Evolutionary conservation across 92 coral and sea anemone species (phyloP).

Genomic region (Paramuricea clavata): DNA sequence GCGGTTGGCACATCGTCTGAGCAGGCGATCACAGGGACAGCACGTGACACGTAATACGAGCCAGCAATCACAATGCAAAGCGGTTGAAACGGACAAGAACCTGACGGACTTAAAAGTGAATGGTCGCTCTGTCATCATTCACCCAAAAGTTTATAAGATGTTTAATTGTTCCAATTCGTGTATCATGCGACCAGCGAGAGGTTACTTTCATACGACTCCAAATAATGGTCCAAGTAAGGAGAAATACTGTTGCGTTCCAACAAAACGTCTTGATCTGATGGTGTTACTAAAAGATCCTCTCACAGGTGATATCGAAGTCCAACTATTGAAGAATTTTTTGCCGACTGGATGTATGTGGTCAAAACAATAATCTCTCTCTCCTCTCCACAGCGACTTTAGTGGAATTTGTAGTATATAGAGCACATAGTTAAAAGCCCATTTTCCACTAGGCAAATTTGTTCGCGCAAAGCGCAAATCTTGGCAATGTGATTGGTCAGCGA

Average conservation of each 20-base stretch:
- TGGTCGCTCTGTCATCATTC: neutral
- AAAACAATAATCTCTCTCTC: neutral
- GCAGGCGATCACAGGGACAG: neutral
- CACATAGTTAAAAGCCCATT: too few species aligned
- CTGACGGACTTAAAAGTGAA: neutral
- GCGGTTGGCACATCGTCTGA: neutral
- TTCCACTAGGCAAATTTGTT: too few species aligned
- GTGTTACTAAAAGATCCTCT: neutral
- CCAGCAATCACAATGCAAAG: slow-evolving; percentile 20
- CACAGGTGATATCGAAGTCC: neutral
- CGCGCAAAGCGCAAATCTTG: too few species aligned
- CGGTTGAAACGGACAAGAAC: neutral
- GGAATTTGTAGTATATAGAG: too few species aligned
- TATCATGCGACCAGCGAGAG: neutral
- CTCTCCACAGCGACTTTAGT: too few species aligned
- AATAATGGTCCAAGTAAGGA: neutral
- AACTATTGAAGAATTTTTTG: neutral
- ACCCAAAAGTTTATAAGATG: slow-evolving; percentile 22
- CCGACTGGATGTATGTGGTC: neutral
- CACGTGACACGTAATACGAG: neutral
- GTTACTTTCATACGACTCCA: neutral
- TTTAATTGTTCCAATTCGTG: slow-evolving; percentile 14
- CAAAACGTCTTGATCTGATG: neutral
- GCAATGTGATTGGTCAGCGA: too few species aligned
- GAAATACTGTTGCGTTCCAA: neutral